Evolutionary conservation across 2,113 vertebrate species (phyloP), one percentile per base, ranked within the genome.

Genomic region (Elachura formosa): DNA sequence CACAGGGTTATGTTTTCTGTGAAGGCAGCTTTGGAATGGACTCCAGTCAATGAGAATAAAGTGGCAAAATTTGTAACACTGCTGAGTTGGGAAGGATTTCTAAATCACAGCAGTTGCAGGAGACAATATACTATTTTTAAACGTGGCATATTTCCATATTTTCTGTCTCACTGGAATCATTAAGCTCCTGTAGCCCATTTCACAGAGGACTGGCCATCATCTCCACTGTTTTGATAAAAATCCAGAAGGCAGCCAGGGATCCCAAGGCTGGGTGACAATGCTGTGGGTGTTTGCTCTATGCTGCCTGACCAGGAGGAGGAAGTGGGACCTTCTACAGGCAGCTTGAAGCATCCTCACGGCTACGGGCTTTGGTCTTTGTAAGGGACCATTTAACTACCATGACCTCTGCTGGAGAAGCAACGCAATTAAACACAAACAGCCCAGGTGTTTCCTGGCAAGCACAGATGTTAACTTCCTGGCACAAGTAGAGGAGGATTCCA

Each of bases 401-500:
- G 43, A 28, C 3, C n/a, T 73, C 67, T 45, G 6, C 52, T 67
- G n/a, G 24, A 61, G 46, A 46, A 61, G 29, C 14, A 82, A 5
- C 52, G 40, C 6, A 46, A 20, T 21, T 15, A 74, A 25, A 31
- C 24, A 40, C 20, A n/a, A 40, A 22, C 4, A 25, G 23, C 24
- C 19, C 12, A 25, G 3, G 19, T 31, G 5, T 19, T 34, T 41
- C 58, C 36, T 49, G 26, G 31, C 59, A 59, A 59, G 29, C 16
- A 25, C 24, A 31, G 29, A 31, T 31, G 29, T 5, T 3, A 1
- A 9, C 41, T 48, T 31, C 41, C 56, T 34, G 34, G 14, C 48
- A 12, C 11, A 22, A 6, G 16, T 3, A 38, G 48, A 0, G 0
- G 48, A 26, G 21, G 9, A 55, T 34, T 11, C 25, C 49, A 49